Evolutionary conservation across 37 sponge, comb jelly and placozoan species (phyloP), one percentile per base, ranked within the genome.

Genomic region (Beroe forskalii): DNA sequence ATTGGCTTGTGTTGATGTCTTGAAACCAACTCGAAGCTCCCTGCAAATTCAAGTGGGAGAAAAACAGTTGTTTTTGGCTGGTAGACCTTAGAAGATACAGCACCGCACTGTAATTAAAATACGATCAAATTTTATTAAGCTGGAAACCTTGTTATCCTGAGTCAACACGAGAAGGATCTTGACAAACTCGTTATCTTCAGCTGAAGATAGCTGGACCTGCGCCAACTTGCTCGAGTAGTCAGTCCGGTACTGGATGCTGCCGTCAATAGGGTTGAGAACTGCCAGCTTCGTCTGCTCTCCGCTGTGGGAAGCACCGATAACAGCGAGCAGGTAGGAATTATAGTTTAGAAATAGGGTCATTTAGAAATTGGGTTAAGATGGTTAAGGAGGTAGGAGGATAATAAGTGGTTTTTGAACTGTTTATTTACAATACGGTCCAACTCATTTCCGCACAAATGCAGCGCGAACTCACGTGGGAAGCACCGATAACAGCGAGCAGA

Each of bases 221-320:
- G 55, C 55, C 30, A 80, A 38, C 35, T 80, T 80, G 48, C 25
- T 35, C 6, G 37, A 19, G 44, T 42, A 80, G n/a, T 43, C 31
- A 4, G 28, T 25, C 3, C 55, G 43, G 55, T 80, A 80, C 30
- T 80, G 55, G 2, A 80, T 35, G 43, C 38, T 35, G 2, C 86
- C 44, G 42, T 80, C 86, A 22, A 80, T 32, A 28, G 86, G 86
- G 55, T 80, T 80, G 0, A 80, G 27, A 9, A 80, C 86, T 42
- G 86, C 35, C 86, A 80, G 86, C 27, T 35, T 48, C 28, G 86
- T 22, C 6, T 44, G 39, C 20, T 41, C 35, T 14, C 86, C 40
- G 55, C 42, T 38, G 48, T 80, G 28, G 1, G 86, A 42, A 25
- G 86, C 40, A 0, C 44, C 55, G 25, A 80, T 38, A 20, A 80